Evolutionary conservation across 2,888 invertebrate genomes (phyloP), one percentile per base, ranked within the genome.

Genomic region (Limnephilus auricula): DNA sequence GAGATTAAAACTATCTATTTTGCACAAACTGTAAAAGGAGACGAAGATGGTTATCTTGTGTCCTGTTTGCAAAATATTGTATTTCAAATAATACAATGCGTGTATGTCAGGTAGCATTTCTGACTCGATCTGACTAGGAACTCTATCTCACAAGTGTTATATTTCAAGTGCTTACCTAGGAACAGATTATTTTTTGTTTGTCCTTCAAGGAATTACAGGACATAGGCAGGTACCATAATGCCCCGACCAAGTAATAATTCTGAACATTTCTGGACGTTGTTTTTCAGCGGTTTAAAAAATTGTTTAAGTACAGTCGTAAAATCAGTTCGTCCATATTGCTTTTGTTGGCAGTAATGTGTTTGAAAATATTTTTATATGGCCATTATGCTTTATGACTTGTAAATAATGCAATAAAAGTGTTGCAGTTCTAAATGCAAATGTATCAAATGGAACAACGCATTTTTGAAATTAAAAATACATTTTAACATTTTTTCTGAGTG

Each of bases 11-110:
- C 50, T 89, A 85, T 90, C 91, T 90, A 13, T 50, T 79, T 89
- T 89, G 89, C 91, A 82, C 92, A 91, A 91, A 82, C 79, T 90
- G 80, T 50, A 84, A 89, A 40, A 91, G 83, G 82, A 89, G 34
- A 65, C 79, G 31, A 18, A 90, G 92, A 92, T 92, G 40, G 37
- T 83, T 87, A 92, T 92, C 92, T 89, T 2, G 40, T 90, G 92
- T 92, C 92, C 92, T 92, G 92, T 92, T 92, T 92, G 92, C 92
- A 92, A 92, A 92, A 92, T 92, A 92, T 92, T 92, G 91, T 92
- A 92, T 92, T 92, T 92, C 92, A 88, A 78, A 91, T 90, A 92
- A 79, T 34, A 92, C 92, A 92, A 92, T 90, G 65, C 80, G 92
- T 91, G 92, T 92, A 92, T 79, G 90, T 84, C 92, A 92, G 92